Evolutionary conservation across 2,113 vertebrate genomes (phyloP).

Genomic region (Tragelaphus scriptus): DNA sequence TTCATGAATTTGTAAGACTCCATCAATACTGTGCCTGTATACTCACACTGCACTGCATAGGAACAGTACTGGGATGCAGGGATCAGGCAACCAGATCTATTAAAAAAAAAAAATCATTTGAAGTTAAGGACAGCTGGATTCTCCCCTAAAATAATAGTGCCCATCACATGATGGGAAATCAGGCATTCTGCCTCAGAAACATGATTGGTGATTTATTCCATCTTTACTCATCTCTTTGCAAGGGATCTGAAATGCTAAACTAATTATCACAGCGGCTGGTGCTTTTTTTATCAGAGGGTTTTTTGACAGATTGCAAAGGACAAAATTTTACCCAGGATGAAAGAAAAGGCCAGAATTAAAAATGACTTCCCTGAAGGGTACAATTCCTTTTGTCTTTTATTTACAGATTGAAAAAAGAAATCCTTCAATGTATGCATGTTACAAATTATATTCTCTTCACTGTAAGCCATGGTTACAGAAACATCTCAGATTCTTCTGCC

Average conservation of each 20-base stretch:
- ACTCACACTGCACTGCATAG: neutral
- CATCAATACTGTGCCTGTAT: accelerated
- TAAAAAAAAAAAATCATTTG: neutral
- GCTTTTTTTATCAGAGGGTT: neutral
- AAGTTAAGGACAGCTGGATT: neutral
- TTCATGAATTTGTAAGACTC: neutral
- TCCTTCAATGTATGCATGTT: accelerated
- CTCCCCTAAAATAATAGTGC: neutral
- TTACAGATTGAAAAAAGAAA: neutral
- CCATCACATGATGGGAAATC: neutral
- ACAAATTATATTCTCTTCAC: neutral
- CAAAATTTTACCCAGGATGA: neutral
- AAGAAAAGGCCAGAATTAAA: neutral
- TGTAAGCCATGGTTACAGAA: neutral
- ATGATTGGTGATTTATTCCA: neutral
- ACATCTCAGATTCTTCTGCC: neutral
- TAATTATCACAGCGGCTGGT: neutral
- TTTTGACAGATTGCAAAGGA: neutral
- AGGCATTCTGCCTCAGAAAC: neutral
- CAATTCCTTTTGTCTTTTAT: neutral
- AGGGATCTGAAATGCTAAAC: neutral
- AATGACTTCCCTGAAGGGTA: neutral
- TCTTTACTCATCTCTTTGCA: neutral
- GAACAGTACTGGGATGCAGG: neutral
- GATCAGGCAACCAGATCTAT: neutral